phyloP scores from a whole-genome alignment of 2,888 invertebrate genomes.

The Scaptomyza reducta region DNA sequence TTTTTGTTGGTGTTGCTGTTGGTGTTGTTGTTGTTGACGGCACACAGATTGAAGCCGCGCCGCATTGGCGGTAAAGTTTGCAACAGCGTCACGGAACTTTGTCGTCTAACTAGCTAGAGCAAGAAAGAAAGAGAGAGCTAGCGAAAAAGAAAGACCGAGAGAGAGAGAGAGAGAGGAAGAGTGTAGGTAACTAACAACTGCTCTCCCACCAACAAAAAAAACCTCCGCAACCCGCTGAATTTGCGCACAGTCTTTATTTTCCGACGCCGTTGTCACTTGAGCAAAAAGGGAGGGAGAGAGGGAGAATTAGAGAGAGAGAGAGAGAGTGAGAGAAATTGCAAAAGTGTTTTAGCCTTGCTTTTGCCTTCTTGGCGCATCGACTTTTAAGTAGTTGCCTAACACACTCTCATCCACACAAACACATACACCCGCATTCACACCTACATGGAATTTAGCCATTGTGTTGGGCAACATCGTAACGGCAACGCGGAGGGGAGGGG shows the following conservation, averaged over 20 bases:
- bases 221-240: not conserved
- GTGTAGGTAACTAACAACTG: not conserved
- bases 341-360: constrained; percentile 73
- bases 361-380: constrained; percentile 70
- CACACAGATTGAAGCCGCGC: constrained; percentile 74
- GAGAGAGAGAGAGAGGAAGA: not conserved
- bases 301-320: constrained; percentile 4
- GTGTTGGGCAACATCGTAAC: constrained; percentile 9
- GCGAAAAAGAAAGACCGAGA: not conserved
- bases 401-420: constrained; percentile 17
- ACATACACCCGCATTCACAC: constrained; percentile 3
- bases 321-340: constrained; percentile 45
- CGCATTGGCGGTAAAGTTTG: constrained; percentile 78
- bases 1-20: not conserved
- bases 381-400: constrained; percentile 72
- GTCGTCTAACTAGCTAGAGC: constrained; percentile 23
- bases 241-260: constrained; percentile 11
- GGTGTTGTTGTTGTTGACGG: constrained; percentile 59
- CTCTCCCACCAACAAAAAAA: too few species aligned
- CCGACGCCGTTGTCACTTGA: constrained; percentile 62
- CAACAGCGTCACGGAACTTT: constrained; percentile 68
- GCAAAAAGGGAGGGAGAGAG: not conserved
- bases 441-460: constrained; percentile 13
- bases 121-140: not conserved
- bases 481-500: not conserved